Conservation (phyloP, 2,113 vertebrate species). For the Anhinga anhinga region DNA sequence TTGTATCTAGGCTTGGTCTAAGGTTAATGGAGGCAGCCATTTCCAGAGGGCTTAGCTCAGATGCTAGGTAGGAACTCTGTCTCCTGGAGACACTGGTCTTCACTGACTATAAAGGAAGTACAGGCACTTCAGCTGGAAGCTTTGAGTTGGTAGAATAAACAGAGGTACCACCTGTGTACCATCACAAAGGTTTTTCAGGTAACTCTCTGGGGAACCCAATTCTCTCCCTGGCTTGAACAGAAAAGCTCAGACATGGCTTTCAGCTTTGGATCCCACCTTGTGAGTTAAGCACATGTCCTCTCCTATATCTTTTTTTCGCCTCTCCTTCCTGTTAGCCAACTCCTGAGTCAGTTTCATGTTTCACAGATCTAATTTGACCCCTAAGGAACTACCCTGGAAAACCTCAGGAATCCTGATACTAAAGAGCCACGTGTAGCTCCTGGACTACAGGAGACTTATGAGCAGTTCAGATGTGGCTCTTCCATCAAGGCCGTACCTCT, state of each 20-base stretch:
- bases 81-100: neutral
- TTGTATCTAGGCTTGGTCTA: neutral
- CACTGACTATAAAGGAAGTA: neutral
- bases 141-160: neutral
- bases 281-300: neutral
- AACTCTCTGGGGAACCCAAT: neutral
- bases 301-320: neutral
- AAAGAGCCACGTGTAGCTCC: rapidly evolving
- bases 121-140: neutral
- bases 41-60: neutral
- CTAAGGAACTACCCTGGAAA: neutral
- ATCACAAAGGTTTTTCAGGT: neutral
- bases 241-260: neutral
- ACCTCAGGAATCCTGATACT: neutral
- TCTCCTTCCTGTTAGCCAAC: neutral
- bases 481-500: neutral
- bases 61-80: neutral
- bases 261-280: neutral
- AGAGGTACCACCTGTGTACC: too few species aligned
- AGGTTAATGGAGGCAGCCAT: neutral
- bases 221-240: neutral
- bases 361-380: neutral
- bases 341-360: neutral
- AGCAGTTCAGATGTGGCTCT: neutral
- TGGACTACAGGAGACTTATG: neutral